These are phyloP conservation scores for Syritta pipiens DNA, from an alignment of 2,888 invertebrate species.

Conservation along the genomic window DNA sequence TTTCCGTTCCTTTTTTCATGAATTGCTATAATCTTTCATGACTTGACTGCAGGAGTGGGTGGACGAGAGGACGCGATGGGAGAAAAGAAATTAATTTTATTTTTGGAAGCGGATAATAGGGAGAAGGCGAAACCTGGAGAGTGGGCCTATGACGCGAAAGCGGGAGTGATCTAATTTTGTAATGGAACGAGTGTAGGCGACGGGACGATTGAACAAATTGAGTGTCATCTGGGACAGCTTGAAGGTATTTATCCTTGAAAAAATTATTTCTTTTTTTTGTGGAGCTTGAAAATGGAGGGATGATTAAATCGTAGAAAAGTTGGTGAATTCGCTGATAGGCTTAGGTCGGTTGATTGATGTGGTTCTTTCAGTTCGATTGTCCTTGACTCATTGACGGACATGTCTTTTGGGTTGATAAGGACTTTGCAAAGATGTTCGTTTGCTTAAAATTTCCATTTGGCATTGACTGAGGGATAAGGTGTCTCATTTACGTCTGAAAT, in stretches of 20 bases:
- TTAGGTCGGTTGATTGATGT: too few species aligned
- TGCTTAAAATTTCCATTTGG: too few species aligned
- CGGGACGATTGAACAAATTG: slow-evolving; percentile 61
- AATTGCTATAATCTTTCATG: slow-evolving; percentile 58
- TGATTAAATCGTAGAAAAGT: too few species aligned
- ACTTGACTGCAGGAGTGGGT: not conserved
- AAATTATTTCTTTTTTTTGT: not conserved
- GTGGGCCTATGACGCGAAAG: too few species aligned
- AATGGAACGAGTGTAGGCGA: slow-evolving; percentile 2
- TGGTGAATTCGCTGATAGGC: too few species aligned
- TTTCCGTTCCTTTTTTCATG: slow-evolving; percentile 22
- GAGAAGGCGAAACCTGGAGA: not conserved
- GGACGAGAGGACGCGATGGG: not conserved
- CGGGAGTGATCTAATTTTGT: slow-evolving; percentile 13
- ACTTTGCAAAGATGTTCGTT: too few species aligned
- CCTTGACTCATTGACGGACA: too few species aligned
- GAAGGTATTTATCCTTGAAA: slow-evolving; percentile 35
- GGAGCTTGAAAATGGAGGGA: too few species aligned
- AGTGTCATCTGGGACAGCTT: slow-evolving; percentile 49
- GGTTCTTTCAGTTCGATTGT: too few species aligned
- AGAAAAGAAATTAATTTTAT: slow-evolving; percentile 52
- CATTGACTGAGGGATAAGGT: too few species aligned
- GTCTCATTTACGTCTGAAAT: too few species aligned
- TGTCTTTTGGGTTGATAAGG: too few species aligned
- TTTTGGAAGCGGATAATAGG: slow-evolving; percentile 37